These are phyloP conservation scores for Zoroaster sp. DNA, from an alignment of 53 echinoderm and acorn worm genomes.

Conservation along the genomic window DNA sequence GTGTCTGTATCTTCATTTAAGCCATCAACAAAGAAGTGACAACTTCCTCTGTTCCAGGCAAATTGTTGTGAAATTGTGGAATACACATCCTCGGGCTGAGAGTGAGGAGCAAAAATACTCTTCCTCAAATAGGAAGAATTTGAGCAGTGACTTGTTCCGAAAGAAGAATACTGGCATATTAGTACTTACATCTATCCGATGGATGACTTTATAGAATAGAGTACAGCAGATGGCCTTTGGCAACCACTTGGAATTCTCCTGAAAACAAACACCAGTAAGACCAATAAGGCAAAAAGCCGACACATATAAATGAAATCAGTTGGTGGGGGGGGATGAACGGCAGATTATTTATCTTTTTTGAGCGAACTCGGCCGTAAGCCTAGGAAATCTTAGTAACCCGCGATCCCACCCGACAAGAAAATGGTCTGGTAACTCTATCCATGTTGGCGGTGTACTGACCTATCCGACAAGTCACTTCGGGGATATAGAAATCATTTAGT, in stretches of 20 bases:
- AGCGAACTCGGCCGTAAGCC: background rate
- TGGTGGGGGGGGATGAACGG: background rate
- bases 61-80: too few relatives aligned
- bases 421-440: background rate
- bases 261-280: slow-evolving; percentile 15
- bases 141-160: background rate
- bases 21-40: too few relatives aligned
- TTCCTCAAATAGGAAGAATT: background rate
- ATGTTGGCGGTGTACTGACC: slow-evolving; percentile 1
- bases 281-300: background rate
- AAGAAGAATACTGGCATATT: background rate
- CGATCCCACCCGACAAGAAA: background rate
- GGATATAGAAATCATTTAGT: slow-evolving; percentile 37
- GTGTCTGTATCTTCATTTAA: too few relatives aligned
- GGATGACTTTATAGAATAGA: background rate
- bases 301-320: background rate
- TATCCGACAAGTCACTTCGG: background rate
- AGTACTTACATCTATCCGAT: background rate
- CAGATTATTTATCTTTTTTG: background rate
- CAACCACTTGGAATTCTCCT: background rate
- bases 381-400: slow-evolving; percentile 13
- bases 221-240: slow-evolving; percentile 6
- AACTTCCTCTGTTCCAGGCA: too few relatives aligned
- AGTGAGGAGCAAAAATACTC: background rate
- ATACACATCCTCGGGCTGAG: background rate